Base-by-base conservation (phyloP, 2,113 vertebrate genomes). In the Paratilapia polleni region DNA sequence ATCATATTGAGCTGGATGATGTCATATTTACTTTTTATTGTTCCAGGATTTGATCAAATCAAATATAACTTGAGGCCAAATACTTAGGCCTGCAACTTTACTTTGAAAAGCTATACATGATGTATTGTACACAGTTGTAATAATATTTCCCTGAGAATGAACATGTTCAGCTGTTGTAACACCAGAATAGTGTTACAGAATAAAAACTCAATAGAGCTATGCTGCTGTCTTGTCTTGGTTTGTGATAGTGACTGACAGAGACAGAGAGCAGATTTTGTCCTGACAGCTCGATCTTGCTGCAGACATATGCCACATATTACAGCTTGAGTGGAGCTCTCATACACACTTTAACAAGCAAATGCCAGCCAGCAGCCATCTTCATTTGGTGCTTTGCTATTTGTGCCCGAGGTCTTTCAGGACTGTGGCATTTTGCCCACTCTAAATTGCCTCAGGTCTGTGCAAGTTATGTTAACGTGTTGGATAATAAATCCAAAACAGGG, bases 331-430 rank as follows among this genome's bases (percentile, higher is more conserved):
- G 76, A n/a, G 80, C 90, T 85, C 88, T 89, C 81, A 57, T 59
- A 64, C 78, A 83, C 92, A 93, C 90, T 91, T 91, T 63, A 87
- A 87, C 81, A 85, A 85, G 54, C 58, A 92, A 94, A 93, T 94
- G 90, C 49, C 88, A 91, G 88, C 85, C 90, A 88, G 85, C 58
- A 83, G 82, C 85, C 82, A 88, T 92, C 88, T 92, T 91, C 84
- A 85, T 88, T 89, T 88, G 75, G 86, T 87, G 78, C 77, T 88
- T 78, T 86, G 83, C 89, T 93, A 90, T 93, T 91, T 94, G 85
- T 85, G 86, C 90, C 73, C 57, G 61, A 78, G 82, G 74, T 87
- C 78, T 92, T 54, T 89, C 56, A 90, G 61, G 75, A 85, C 57
- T 11, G 19, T 84, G 86, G 82, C 57, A 2, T 52, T 54, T 15